Base-by-base conservation (phyloP, 2,797 vertebrate species). In the Darevskia nairensis region DNA sequence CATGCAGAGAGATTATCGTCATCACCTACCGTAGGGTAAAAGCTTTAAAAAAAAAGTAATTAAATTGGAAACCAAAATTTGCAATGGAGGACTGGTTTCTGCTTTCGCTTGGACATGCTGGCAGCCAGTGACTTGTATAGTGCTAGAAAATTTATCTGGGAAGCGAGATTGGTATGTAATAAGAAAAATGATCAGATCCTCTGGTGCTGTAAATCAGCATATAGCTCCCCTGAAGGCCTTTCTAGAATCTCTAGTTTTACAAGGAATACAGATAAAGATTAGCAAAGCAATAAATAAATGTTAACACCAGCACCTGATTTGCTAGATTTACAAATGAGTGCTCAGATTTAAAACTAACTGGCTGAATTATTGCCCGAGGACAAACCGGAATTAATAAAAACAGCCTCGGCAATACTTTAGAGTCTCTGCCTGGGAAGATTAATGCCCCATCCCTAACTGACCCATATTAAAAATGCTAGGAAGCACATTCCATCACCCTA, bases 201-300 rank as follows among this genome's bases (percentile, higher is more conserved):
- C 84, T 76, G 46, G n/a, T 76, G 59, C 6, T 69, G 35, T 81
- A 75, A 86, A 90, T 90, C 5, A 91, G 15, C 3, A 71, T 90
- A 46, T 88, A 66, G 21, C n/a, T 89, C 13, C 61, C 82, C 69
- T 50, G n/a, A 66, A 59, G 66, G 87, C 1, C 1, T 32, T 61
- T 21, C 5, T 23, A 64, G 50, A 94, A 87, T 84, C 2, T 61
- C 11, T 46, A 86, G 61, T 92, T 92, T 88, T 90, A 91, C 71
- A 87, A 84, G 77, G 59, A 92, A 86, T 35, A 1, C 76, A 86
- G 35, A 84, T 2, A 76, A 35, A 68, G 78, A n/a, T 89, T 86
- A 87, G 72, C 21, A 89, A 89, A 89, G 77, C 8, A 89, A 84
- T 29, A 90, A 92, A 89, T n/a, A 91, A 32, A 5, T 81, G n/a